Evolutionary conservation across 23 tunicate genomes (phyloP).

Genomic region (Botrylloides violaceus): DNA sequence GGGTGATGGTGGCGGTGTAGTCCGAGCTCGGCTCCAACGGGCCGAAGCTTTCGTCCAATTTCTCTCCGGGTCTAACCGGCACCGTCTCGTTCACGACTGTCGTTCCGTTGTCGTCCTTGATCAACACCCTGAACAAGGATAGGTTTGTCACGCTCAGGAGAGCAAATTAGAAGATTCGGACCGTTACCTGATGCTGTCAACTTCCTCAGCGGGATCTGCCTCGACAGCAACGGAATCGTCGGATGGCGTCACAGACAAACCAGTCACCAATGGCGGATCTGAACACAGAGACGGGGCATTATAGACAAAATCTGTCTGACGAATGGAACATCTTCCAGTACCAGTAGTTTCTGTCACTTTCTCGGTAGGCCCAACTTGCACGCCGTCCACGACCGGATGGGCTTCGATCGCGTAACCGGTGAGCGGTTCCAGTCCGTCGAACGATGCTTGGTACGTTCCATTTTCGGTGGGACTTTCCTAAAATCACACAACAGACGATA

Average conservation of each 20-base stretch:
- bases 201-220: not conserved
- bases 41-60: not conserved
- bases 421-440: not conserved
- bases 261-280: not conserved
- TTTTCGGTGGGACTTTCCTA: not conserved
- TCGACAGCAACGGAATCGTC: not conserved
- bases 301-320: not conserved
- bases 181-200: not conserved
- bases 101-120: constrained; percentile 1
- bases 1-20: not conserved
- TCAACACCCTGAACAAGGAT: not conserved
- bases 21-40: not conserved
- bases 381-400: not conserved
- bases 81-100: not conserved
- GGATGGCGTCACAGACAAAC: not conserved
- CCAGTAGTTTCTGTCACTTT: not conserved
- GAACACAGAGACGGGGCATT: not conserved
- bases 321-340: too few species aligned
- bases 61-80: not conserved
- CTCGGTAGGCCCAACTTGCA: not conserved
- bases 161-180: not conserved
- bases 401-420: not conserved
- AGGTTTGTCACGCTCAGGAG: too few species aligned
- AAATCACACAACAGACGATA: not conserved
- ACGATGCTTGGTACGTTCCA: not conserved